A percentile compares a stretch with the other conserved stretches of the same genome.
Conservation (phyloP, 2,888 invertebrate genomes). For the Eupithecia insigniata region DNA sequence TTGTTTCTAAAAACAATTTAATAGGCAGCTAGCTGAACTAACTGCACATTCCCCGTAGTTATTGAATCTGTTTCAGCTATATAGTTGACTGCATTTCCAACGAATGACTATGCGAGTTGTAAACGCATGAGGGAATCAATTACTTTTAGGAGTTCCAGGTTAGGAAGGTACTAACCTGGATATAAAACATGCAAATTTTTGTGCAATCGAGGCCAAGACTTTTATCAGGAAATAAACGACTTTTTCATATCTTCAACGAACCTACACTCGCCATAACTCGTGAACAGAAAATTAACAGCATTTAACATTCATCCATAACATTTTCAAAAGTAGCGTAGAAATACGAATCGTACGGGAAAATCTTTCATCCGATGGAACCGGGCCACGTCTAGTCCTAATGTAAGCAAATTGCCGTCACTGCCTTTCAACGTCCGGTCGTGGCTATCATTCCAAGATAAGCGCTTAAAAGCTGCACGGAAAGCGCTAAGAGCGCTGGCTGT, state of each 20-base stretch:
- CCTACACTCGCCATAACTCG: not conserved
- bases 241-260: too few relatives aligned
- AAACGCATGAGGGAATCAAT: slow-evolving; percentile 52
- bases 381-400: slow-evolving; percentile 80
- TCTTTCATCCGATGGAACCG: slow-evolving; percentile 62
- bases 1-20: slow-evolving; percentile 74
- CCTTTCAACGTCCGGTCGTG: slow-evolving; percentile 80
- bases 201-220: not conserved
- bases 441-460: slow-evolving; percentile 84
- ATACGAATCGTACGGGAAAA: slow-evolving; percentile 57
- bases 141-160: not conserved
- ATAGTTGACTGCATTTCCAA: slow-evolving; percentile 64
- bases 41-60: slow-evolving; percentile 62
- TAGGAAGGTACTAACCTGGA: not conserved
- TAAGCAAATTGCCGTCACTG: slow-evolving; percentile 83
- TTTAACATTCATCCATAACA: not conserved
- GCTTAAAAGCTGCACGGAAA: slow-evolving; percentile 82
- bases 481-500: slow-evolving; percentile 78
- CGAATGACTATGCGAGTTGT: slow-evolving; percentile 57
- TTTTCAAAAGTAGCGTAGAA: not conserved
- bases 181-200: not conserved
- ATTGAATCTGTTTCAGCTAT: slow-evolving; percentile 70
- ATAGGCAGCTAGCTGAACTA: slow-evolving; percentile 63
- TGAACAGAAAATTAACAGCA: not conserved
- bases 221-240: too few relatives aligned